Base-by-base conservation (phyloP, 2,797 vertebrate genomes). In the Diceros bicornis region DNA sequence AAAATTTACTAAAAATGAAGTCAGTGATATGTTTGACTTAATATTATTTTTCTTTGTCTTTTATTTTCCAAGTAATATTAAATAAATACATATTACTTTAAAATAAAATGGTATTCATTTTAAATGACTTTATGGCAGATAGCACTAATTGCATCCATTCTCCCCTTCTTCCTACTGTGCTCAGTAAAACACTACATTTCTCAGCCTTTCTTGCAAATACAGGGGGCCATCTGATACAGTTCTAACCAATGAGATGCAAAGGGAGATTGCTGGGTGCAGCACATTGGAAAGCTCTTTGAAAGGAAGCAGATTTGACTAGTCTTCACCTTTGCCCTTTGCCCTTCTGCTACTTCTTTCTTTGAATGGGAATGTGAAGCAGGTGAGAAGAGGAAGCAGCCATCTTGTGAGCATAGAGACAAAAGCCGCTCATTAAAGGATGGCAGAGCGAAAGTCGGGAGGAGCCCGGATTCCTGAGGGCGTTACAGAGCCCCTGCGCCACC, bases 51-150 rank as follows among this genome's bases (percentile, higher is more conserved):
- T 61, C 32, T 68, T 72, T 95, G 32, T 62, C 47, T 89, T 78
- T 89, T 66, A 68, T 57, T 84, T 95, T 89, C n/a, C 57, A 72
- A 89, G 66, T 89, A 78, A 64, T 89, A 85, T 59, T 41, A 92
- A 89, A 41, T 83, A 4, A 84, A 84, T 55, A 78, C 8, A 59
- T 17, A 83, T 41, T 71, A 77, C 61, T 69, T 88, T 69, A 82
- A 86, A 93, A 75, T 94, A 52, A 91, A 89, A 75, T 62, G 25
- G 8, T n/a, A 41, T 25, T 82, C 34, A 79, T 57, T 89, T 68
- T 69, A 77, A 83, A 61, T 25, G 34, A 84, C 2, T 14, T 59
- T 59, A 5, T 69, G 61, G 55, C 44, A 81, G 11, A 52, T 10
- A 75, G 27, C 62, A 25, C 21, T 68, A 78, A 89, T 1, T 78